phyloP scores from a whole-genome alignment of 2,113 vertebrate species.

The Motacilla tschutschensis region DNA sequence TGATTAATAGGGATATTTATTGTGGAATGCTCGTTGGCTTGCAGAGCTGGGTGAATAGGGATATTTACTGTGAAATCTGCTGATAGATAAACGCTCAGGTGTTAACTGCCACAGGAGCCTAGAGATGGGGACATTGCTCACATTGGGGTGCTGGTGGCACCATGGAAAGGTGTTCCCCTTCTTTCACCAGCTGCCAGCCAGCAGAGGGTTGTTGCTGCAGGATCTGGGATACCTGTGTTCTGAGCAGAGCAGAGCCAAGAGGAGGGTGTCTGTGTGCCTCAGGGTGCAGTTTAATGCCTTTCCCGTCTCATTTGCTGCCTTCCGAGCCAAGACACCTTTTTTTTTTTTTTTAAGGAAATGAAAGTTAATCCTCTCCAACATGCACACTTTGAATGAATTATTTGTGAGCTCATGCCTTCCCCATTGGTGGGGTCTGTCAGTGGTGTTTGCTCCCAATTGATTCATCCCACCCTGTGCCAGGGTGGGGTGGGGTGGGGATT shows the following conservation, averaged over 20 bases:
- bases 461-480: neutral
- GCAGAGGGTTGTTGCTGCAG: neutral
- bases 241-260: neutral
- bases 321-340: neutral
- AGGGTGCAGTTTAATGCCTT: neutral
- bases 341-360: neutral
- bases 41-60: neutral
- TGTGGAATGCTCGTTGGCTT: neutral
- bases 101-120: neutral
- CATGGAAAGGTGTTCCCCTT: neutral
- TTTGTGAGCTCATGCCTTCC: slow-evolving; percentile 18
- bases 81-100: neutral
- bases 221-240: no score
- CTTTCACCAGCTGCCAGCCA: neutral
- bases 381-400: slow-evolving; percentile 10
- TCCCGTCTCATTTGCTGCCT: neutral
- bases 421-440: neutral
- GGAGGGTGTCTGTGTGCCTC: neutral
- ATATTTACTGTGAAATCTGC: neutral
- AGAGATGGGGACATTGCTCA: neutral
- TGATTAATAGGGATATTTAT: neutral
- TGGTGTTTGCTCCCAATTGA: slow-evolving; percentile 15
- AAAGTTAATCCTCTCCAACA: slow-evolving; percentile 50
- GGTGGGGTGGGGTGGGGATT: neutral
- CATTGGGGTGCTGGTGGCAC: rapidly evolving